A percentile compares a stretch with the other conserved stretches of the same genome.
phyloP scores from a whole-genome alignment of 1,140 invertebrate genomes.

The Stegodyphus mimosarum region DNA sequence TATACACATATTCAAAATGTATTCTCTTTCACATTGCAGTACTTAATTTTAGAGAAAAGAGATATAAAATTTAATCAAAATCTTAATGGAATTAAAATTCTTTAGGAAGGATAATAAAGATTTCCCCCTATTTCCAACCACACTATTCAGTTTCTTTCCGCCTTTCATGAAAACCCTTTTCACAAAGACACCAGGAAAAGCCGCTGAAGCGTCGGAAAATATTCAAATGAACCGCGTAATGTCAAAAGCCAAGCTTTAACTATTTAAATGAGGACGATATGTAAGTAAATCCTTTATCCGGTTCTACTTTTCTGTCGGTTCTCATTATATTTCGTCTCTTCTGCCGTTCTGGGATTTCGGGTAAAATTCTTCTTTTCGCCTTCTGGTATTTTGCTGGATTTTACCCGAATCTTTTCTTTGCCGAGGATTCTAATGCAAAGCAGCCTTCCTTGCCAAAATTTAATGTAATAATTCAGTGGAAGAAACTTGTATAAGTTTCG shows the following conservation, averaged over 20 bases:
- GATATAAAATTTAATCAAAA: too few species aligned
- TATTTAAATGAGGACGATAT: slow-evolving; percentile 56
- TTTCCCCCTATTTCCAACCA: too few species aligned
- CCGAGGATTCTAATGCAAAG: slow-evolving; percentile 46
- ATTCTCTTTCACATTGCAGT: too few species aligned
- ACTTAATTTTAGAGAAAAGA: too few species aligned
- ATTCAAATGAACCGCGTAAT: slow-evolving; percentile 53
- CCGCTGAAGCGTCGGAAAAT: slow-evolving; percentile 24
- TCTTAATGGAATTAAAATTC: too few species aligned
- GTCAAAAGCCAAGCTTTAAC: slow-evolving; percentile 49
- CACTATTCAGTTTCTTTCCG: too few species aligned
- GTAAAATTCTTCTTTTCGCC: not conserved
- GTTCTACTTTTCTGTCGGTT: not conserved
- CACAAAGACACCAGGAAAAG: too few species aligned
- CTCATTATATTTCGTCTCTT: slow-evolving; percentile 55
- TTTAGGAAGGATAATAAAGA: too few species aligned
- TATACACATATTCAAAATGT: too few species aligned
- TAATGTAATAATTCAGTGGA: slow-evolving; percentile 49
- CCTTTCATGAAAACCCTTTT: too few species aligned
- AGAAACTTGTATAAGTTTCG: slow-evolving; percentile 13
- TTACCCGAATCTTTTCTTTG: slow-evolving; percentile 9
- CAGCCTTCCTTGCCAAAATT: slow-evolving; percentile 25
- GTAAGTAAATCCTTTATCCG: slow-evolving; percentile 31
- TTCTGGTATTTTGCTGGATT: slow-evolving; percentile 20
- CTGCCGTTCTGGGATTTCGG: not conserved